Base-by-base conservation (phyloP, 2,888 invertebrate genomes). In the Tetanocera ferruginea region DNA sequence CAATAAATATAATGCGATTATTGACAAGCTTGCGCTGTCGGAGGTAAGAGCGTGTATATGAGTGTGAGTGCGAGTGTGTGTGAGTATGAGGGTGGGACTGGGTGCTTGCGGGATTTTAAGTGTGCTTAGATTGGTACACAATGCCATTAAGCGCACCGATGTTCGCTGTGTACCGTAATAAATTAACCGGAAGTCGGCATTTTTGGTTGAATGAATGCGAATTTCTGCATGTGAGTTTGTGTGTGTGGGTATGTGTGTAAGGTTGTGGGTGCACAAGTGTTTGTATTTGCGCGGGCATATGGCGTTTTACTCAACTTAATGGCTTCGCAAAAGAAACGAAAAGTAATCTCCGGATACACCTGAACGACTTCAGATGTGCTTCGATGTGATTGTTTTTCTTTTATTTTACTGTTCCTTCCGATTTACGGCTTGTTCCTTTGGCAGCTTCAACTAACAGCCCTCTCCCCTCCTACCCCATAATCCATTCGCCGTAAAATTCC, bases 1-100 rank as follows among this genome's bases (percentile, higher is more conserved):
- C 49, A 86, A 88, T 0, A 91, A 91, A 72, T 96, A 95, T 87
- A 95, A 95, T 86, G 85, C 86, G 0, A 92, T 94, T 37, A 88
- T 94, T 0, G 89, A 91, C 0, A 93, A 92, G 3, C 91, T 97
- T 74, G 94, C 94, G 43, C 89, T 91, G 11, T 94, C 95, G 0
- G 96, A 97, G 90, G 93, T 93, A 89, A 80, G 78, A 64, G 11
- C n/a, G 9, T 72, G 43, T 73, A 52, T 25, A 25, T 11, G 5
- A 25, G n/a, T 11, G 43, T 23, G 43, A 5, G 74, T 14, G 75
- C 11, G 75, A 25, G 34, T 34, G 34, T 31, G 55, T 55, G 71
- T 31, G 55, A 1, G 52, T 71, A 31, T 71, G 51, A 5, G 6
- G 37, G 8, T 43, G 43, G 43, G 43, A 1, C 11, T 43, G 31